These are phyloP conservation scores for Cheilosia soror DNA, from an alignment of 2,888 invertebrate species.

Conservation along the genomic window DNA sequence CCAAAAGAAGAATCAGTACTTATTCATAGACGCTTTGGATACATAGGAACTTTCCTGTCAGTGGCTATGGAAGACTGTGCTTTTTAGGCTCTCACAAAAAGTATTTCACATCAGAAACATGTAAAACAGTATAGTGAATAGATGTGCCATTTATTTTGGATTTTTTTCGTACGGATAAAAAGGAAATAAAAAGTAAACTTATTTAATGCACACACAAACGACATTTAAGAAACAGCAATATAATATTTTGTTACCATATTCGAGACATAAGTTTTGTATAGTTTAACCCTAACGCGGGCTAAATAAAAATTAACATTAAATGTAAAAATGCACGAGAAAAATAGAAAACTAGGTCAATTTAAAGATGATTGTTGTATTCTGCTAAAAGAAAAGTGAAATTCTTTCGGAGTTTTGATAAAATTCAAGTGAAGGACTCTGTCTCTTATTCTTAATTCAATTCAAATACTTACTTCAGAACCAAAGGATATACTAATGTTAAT, in stretches of 20 bases:
- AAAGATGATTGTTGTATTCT: slow-evolving; percentile 41
- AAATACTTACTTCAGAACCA: not conserved
- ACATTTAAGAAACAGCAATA: not conserved
- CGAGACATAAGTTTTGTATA: not conserved
- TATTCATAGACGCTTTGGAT: slow-evolving; percentile 28
- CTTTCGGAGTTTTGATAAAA: not conserved
- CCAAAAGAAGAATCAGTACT: not conserved
- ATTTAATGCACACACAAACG: slow-evolving; percentile 12
- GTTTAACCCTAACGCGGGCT: not conserved
- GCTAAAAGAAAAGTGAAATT: slow-evolving; percentile 6
- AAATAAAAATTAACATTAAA: not conserved
- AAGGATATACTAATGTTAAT: not conserved
- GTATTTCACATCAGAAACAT: slow-evolving; percentile 61
- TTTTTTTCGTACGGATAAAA: slow-evolving; percentile 46
- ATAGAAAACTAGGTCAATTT: slow-evolving; percentile 57
- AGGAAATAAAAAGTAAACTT: slow-evolving; percentile 11
- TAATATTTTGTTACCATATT: not conserved
- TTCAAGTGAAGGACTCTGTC: not conserved
- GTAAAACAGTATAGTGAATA: slow-evolving; percentile 49
- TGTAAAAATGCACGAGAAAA: slow-evolving; percentile 29
- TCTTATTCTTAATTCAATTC: not conserved
- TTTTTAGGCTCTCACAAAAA: slow-evolving; percentile 41
- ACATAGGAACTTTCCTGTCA: slow-evolving; percentile 42
- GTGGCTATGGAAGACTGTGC: slow-evolving; percentile 26
- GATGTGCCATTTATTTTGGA: slow-evolving; percentile 45